Evolutionary conservation across 2,888 invertebrate species (phyloP).

Genomic region (Ariolimax columbianus): DNA sequence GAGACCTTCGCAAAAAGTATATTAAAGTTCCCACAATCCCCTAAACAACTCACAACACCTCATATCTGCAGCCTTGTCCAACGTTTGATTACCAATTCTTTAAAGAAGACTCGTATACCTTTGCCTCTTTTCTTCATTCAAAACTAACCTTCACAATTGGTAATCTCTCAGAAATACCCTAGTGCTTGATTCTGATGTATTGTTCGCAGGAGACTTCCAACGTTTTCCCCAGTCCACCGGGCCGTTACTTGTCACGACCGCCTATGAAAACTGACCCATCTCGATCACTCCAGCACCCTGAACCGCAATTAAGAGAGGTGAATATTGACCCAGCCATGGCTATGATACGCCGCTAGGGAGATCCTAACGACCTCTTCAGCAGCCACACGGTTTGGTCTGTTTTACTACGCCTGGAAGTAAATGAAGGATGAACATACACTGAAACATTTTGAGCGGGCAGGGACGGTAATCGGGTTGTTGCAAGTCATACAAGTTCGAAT

Average conservation of each 20-base stretch:
- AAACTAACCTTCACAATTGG: too few species aligned
- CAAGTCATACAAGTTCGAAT: neutral
- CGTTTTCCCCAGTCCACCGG: neutral
- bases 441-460: neutral
- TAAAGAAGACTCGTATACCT: too few species aligned
- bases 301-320: neutral
- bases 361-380: neutral
- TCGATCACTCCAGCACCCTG: conserved; percentile 7
- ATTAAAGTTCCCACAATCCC: too few species aligned
- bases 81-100: too few species aligned
- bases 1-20: too few species aligned
- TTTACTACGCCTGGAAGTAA: neutral
- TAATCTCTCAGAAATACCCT: too few species aligned
- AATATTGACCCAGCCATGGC: conserved; percentile 25
- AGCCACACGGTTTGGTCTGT: neutral
- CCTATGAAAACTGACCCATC: neutral
- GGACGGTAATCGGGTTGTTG: neutral
- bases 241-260: conserved; percentile 7
- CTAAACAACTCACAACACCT: too few species aligned
- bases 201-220: neutral
- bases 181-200: neutral
- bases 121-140: too few species aligned
- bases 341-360: neutral
- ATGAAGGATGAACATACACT: neutral
- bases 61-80: too few species aligned